Percentiles rank a stretch among this genome's conserved stretches.
Evolutionary conservation across 2,888 invertebrate genomes (phyloP).

Genomic region (Thecocarcelia acutangulata): DNA sequence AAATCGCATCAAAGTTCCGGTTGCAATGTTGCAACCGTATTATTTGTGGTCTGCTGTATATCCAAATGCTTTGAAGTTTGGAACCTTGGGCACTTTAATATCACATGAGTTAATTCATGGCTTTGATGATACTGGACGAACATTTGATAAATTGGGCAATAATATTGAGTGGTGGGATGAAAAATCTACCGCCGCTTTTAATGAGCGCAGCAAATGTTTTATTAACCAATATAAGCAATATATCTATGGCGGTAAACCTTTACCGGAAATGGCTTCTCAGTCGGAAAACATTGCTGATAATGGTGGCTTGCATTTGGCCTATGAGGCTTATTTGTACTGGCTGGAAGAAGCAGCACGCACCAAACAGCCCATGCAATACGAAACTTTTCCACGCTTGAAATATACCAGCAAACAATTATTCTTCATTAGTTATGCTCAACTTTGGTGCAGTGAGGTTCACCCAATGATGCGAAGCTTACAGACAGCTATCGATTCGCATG

Average conservation of each 20-base stretch:
- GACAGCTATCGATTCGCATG: slow-evolving; percentile 72
- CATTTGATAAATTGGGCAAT: slow-evolving; percentile 75
- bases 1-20: slow-evolving; percentile 76
- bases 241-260: slow-evolving; percentile 70
- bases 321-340: slow-evolving; percentile 76
- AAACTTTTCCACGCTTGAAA: slow-evolving; percentile 74
- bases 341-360: slow-evolving; percentile 65
- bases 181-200: slow-evolving; percentile 72
- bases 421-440: slow-evolving; percentile 78
- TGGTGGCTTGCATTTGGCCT: slow-evolving; percentile 78
- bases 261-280: slow-evolving; percentile 74
- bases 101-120: slow-evolving; percentile 78
- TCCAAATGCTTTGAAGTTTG: slow-evolving; percentile 77
- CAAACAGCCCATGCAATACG: slow-evolving; percentile 66
- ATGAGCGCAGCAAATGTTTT: slow-evolving; percentile 75
- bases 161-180: slow-evolving; percentile 77
- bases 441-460: slow-evolving; percentile 77
- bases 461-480: slow-evolving; percentile 67
- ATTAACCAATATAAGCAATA: slow-evolving; percentile 75
- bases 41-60: slow-evolving; percentile 74
- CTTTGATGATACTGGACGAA: slow-evolving; percentile 77
- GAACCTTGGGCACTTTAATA: slow-evolving; percentile 74
- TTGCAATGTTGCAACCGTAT: slow-evolving; percentile 76
- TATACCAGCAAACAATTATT: slow-evolving; percentile 77
- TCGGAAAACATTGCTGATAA: slow-evolving; percentile 80